Conservation (phyloP, 2,113 vertebrate genomes). For the Ctenodactylus gundi region DNA sequence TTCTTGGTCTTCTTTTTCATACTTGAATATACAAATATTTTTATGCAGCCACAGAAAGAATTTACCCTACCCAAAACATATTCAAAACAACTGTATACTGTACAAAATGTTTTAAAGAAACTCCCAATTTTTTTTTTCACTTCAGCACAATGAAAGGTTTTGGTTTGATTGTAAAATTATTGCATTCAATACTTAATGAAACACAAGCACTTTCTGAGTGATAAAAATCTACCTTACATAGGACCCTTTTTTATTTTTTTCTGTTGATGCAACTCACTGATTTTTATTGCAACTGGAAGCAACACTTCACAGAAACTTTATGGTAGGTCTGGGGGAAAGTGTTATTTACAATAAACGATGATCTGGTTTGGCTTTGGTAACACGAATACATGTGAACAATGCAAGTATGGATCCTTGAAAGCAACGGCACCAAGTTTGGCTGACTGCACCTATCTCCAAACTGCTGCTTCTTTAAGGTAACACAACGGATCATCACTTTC, state of each 20-base stretch:
- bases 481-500: slow-evolving; percentile 79
- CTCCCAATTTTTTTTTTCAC: neutral
- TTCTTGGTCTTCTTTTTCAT: neutral
- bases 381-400: slow-evolving; percentile 98
- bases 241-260: slow-evolving; percentile 44
- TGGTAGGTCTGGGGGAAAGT: slow-evolving; percentile 96
- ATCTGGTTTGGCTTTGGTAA: slow-evolving; percentile 99
- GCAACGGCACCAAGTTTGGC: slow-evolving; percentile 84
- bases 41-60: neutral
- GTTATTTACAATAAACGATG: slow-evolving; percentile 97
- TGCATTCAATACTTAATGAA: neutral
- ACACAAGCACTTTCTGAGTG: neutral
- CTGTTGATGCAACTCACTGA: slow-evolving; percentile 95
- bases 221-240: neutral
- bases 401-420: slow-evolving; percentile 89
- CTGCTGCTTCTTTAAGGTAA: slow-evolving; percentile 81
- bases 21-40: neutral
- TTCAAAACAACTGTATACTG: neutral
- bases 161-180: neutral
- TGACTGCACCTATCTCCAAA: slow-evolving; percentile 88
- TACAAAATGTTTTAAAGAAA: neutral
- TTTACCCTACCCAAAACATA: neutral
- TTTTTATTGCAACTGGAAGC: slow-evolving; percentile 99
- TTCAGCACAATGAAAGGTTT: neutral
- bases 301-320: slow-evolving; percentile 99